Percentiles rank a stretch among this genome's conserved stretches.
Conservation (phyloP, 2,888 invertebrate genomes). For the Drosophila limbata region DNA sequence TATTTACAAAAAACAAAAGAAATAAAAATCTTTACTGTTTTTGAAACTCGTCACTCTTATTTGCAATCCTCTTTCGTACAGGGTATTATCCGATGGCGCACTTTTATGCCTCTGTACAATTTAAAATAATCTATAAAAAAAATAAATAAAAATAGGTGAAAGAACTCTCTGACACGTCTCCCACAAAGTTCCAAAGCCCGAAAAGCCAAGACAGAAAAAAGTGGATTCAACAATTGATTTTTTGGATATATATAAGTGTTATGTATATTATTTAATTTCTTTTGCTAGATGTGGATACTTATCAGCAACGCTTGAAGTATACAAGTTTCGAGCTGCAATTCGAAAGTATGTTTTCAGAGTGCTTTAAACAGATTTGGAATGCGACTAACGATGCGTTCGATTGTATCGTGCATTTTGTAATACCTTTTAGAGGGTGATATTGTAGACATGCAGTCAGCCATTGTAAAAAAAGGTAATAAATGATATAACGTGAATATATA, state of each 20-base stretch:
- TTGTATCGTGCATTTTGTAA: slow-evolving; percentile 38
- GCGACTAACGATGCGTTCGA: slow-evolving; percentile 40
- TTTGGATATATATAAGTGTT: slow-evolving; percentile 23
- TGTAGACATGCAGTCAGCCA: background rate
- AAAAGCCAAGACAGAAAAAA: background rate
- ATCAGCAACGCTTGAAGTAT: background rate
- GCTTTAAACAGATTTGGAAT: slow-evolving; percentile 41
- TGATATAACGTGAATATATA: slow-evolving; percentile 14
- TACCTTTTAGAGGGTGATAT: slow-evolving; percentile 1
- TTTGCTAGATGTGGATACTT: slow-evolving; percentile 30
- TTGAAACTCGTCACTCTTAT: background rate
- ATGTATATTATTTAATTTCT: slow-evolving; percentile 37
- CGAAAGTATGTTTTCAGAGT: background rate
- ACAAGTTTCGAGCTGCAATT: slow-evolving; percentile 2
- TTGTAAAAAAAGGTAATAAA: background rate
- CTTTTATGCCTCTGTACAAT: background rate
- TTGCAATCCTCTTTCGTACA: background rate
- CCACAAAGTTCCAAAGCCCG: background rate
- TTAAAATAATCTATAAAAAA: background rate
- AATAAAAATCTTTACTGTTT: no score
- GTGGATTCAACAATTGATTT: background rate
- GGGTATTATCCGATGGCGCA: background rate
- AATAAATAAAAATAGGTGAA: background rate
- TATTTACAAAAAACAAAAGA: no score
- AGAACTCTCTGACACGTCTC: background rate